Percentiles rank a stretch among this genome's conserved stretches.
These are phyloP conservation scores for Crambe crambe DNA, from an alignment of 37 sponge, comb jelly and placozoan genomes.

Conservation along the genomic window DNA sequence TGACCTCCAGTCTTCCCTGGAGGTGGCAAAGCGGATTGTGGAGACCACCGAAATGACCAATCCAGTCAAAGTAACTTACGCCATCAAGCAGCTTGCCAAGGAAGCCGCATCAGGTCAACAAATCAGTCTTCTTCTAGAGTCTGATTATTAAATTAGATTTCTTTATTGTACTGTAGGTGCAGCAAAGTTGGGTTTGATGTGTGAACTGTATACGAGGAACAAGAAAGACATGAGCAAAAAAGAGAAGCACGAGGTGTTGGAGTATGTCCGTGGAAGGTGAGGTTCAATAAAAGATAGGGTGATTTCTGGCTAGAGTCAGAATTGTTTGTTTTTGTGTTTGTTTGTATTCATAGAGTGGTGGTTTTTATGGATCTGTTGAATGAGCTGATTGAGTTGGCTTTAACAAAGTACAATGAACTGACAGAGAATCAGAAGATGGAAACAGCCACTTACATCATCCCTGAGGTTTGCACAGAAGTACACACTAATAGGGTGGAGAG, in stretches of 20 bases:
- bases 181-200: constrained; percentile 57
- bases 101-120: constrained; percentile 51
- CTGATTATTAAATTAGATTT: background rate
- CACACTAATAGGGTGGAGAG: too few species aligned
- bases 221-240: constrained; percentile 61
- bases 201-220: constrained; percentile 55
- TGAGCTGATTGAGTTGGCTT: constrained; percentile 37
- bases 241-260: constrained; percentile 56
- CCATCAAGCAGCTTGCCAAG: constrained; percentile 59
- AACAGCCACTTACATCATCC: constrained; percentile 50
- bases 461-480: constrained; percentile 55
- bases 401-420: constrained; percentile 41
- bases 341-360: constrained; percentile 37
- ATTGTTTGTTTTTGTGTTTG: too few species aligned
- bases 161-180: constrained; percentile 13
- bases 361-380: constrained; percentile 45
- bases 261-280: constrained; percentile 55
- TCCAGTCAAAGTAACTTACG: constrained; percentile 54
- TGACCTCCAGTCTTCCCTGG: constrained; percentile 25
- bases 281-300: background rate
- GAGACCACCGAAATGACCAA: constrained; percentile 38
- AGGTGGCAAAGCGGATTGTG: constrained; percentile 28
- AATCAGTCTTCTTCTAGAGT: background rate
- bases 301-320: too few species aligned
- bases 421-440: constrained; percentile 52